Conservation (phyloP, 2,113 vertebrate species). For the Eubucco bourcierii region DNA sequence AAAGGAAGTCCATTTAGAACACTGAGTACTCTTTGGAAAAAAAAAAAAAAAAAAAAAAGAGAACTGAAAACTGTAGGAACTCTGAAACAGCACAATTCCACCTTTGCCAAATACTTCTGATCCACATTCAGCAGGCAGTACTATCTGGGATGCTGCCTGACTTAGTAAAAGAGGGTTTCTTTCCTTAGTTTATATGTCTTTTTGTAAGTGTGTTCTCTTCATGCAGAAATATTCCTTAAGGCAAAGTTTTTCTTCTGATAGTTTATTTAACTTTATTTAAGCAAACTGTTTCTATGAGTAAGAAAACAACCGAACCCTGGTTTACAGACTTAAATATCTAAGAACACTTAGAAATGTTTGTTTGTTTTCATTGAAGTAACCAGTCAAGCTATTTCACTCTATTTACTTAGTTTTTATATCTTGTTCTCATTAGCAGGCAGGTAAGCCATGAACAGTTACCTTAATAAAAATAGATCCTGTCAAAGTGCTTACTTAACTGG, state of each 20-base stretch:
- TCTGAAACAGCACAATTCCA: background rate
- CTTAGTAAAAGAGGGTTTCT: background rate
- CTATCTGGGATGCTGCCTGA: background rate
- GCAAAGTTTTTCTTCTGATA: background rate
- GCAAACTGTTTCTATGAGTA: background rate
- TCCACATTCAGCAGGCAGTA: background rate
- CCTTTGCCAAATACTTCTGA: background rate
- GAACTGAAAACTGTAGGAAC: background rate
- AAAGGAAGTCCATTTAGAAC: background rate
- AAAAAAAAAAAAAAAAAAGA: background rate
- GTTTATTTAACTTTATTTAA: background rate
- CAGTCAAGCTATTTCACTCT: background rate
- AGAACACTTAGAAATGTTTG: background rate
- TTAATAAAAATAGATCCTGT: conserved; percentile 6
- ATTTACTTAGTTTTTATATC: background rate
- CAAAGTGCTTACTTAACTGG: conserved; percentile 6
- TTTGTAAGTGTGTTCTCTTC: background rate
- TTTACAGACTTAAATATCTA: background rate
- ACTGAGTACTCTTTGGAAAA: background rate
- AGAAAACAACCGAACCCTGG: background rate
- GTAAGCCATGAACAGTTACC: background rate
- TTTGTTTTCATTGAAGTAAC: background rate
- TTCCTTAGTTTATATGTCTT: background rate
- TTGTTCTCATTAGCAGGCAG: background rate
- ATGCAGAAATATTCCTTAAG: background rate